Evolutionary conservation across 1,140 invertebrate genomes (phyloP), one percentile per base, ranked within the genome.

Genomic region (Conus betulinus): DNA sequence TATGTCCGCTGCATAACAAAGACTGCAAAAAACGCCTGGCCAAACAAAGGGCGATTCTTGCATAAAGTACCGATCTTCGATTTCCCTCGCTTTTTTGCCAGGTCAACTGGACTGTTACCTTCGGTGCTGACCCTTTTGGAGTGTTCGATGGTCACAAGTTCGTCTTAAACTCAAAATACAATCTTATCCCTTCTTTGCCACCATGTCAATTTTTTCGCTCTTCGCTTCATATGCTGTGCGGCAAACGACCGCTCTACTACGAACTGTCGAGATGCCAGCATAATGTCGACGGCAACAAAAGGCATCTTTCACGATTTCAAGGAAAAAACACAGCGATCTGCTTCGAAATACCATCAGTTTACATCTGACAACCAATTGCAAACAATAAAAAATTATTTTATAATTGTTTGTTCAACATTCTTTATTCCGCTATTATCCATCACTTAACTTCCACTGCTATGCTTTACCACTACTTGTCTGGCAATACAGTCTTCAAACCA

Each of bases 161-260:
- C 7, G 51, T 10, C 53, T 11, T 57, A 87, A 87, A 87, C 55
- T 53, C 52, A 60, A 87, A 87, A 87, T 52, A 55, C 53, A 78
- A 79, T 13, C 4, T 25, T 55, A 23, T 17, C 74, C 71, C 85
- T 79, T 87, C 85, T 87, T 87, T 27, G 71, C 85, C 85, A 87
- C 85, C 85, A 87, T 87, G 85, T 87, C 10, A 87, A 87, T 87
- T 87, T 87, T 87, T 87, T 87, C 85, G 85, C 85, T 87, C 85
- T 87, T 87, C 79, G 85, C 67, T 78, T 57, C 67, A 87, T 86
- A 51, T n/a, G 15, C 20, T 20, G 15, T 20, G 67, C 67, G 11
- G 67, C 67, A 20, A 71, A 71, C 67, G 67, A 71, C 67, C 17
- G 67, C 23, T 20, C 20, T 71, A 71, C 67, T 71, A 71, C 67